A percentile compares a stretch with the other conserved stretches of the same genome.
Evolutionary conservation across 1,140 invertebrate species (phyloP).

Genomic region (Pemphigus obesinymphae): DNA sequence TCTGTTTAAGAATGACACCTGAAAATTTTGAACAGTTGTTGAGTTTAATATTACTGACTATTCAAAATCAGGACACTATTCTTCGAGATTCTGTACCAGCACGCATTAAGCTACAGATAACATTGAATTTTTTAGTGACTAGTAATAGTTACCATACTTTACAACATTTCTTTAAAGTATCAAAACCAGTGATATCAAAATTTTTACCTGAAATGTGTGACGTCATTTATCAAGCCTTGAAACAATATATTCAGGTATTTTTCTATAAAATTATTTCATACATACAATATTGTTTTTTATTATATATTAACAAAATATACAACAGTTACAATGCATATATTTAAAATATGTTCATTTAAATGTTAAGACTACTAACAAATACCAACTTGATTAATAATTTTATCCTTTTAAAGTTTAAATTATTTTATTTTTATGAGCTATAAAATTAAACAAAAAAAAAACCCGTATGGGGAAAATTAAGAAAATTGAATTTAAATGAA

Average conservation of each 20-base stretch:
- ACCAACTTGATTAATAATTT: background rate
- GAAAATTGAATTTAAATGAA: constrained; percentile 5
- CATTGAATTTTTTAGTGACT: too few species aligned
- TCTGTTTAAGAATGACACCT: too few species aligned
- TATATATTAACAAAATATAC: background rate
- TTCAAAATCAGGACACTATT: too few species aligned
- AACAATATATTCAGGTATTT: constrained; percentile 21
- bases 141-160: too few species aligned
- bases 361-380: constrained; percentile 7
- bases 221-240: constrained; percentile 18
- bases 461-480: background rate
- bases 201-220: constrained; percentile 30
- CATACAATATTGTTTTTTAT: background rate
- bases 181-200: constrained; percentile 14
- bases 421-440: background rate
- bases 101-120: too few species aligned
- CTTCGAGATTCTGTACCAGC: too few species aligned
- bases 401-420: background rate
- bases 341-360: constrained; percentile 5
- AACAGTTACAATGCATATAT: background rate
- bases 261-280: constrained; percentile 5
- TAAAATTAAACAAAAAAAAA: constrained; percentile 7
- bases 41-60: too few species aligned
- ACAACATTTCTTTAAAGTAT: constrained; percentile 37
- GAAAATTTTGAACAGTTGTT: too few species aligned